Conservation (phyloP, 1,140 invertebrate genomes). For the Pinna nobilis region DNA sequence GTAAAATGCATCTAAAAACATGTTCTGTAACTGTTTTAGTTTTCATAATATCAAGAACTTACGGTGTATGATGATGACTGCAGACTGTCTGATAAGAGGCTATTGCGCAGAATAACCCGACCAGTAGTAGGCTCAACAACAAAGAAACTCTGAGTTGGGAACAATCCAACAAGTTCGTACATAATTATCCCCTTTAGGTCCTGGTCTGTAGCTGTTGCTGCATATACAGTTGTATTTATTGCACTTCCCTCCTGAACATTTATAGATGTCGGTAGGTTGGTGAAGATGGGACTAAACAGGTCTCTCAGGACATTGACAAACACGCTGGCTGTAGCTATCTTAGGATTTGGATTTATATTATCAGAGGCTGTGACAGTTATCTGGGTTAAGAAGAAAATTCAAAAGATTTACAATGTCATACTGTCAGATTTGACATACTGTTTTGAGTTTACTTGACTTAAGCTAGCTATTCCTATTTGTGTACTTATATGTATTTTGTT, state of each 20-base stretch:
- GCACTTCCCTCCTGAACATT: slow-evolving; percentile 34
- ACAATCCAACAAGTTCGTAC: slow-evolving; percentile 57
- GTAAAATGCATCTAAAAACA: no score
- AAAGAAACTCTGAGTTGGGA: slow-evolving; percentile 77
- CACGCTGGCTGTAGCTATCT: slow-evolving; percentile 40
- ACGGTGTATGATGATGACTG: slow-evolving; percentile 43
- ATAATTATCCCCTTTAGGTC: slow-evolving; percentile 50
- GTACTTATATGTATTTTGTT: no score
- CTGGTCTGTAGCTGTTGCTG: slow-evolving; percentile 41
- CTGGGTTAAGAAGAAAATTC: slow-evolving; percentile 42
- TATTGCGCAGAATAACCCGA: slow-evolving; percentile 85
- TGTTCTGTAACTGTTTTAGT: no score
- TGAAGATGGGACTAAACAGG: slow-evolving; percentile 32
- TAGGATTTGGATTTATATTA: slow-evolving; percentile 46
- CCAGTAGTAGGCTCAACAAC: slow-evolving; percentile 91
- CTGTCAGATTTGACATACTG: no score
- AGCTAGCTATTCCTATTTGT: no score
- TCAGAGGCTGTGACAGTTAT: slow-evolving; percentile 49
- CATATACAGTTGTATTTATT: slow-evolving; percentile 25
- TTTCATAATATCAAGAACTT: no score
- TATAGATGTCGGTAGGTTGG: slow-evolving; percentile 42
- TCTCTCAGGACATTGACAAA: slow-evolving; percentile 54
- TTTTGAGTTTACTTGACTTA: no score
- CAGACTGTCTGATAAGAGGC: slow-evolving; percentile 85
- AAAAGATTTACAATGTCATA: no score